Conservation (phyloP, 2,888 invertebrate species). For the Bimastos eiseni region DNA sequence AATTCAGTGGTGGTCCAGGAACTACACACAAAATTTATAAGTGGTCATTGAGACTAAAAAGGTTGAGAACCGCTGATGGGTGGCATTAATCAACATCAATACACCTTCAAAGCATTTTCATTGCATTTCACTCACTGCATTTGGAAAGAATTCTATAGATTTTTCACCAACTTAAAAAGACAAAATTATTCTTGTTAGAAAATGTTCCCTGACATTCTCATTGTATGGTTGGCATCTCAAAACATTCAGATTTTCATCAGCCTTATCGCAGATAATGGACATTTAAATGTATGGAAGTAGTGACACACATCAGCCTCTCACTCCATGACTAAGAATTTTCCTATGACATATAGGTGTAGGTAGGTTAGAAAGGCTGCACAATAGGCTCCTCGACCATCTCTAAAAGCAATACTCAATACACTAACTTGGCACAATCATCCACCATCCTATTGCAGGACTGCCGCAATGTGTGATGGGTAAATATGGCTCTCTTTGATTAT, state of each 20-base stretch:
- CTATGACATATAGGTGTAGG: background rate
- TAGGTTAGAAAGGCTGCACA: background rate
- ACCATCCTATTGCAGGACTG: background rate
- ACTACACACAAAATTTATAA: no score
- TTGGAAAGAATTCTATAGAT: no score
- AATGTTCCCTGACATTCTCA: no score
- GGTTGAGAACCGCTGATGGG: no score
- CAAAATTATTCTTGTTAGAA: no score
- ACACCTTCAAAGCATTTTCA: background rate
- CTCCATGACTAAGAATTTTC: background rate
- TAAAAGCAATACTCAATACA: background rate
- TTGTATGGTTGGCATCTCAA: no score
- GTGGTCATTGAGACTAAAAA: no score
- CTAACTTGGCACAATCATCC: background rate
- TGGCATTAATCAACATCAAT: background rate
- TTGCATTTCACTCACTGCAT: background rate
- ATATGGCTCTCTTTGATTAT: background rate
- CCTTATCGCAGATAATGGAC: no score
- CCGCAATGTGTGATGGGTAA: background rate
- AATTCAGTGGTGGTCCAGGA: no score
- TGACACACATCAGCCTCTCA: background rate
- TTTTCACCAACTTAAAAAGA: no score
- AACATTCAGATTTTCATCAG: no score
- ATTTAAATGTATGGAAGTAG: no score
- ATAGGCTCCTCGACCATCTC: background rate